Evolutionary conservation across 2,888 invertebrate genomes (phyloP).

Genomic region (Leptothorax acervorum): DNA sequence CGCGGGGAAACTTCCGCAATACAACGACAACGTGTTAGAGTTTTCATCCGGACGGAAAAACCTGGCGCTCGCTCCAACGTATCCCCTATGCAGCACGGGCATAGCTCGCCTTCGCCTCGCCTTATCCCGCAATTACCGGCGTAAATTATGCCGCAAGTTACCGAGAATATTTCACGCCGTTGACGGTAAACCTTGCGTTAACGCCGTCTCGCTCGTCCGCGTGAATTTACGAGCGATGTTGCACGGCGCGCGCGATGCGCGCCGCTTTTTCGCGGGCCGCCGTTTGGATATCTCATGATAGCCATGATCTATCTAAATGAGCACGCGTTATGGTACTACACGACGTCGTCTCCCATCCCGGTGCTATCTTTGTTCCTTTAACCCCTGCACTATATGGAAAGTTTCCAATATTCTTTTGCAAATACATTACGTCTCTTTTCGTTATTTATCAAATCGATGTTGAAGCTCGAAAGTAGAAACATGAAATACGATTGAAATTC

Average conservation of each 20-base stretch:
- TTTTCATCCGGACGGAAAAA: constrained; percentile 45
- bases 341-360: constrained; percentile 30
- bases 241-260: constrained; percentile 67
- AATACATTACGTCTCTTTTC: neutral
- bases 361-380: constrained; percentile 12
- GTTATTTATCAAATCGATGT: constrained; percentile 8
- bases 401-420: neutral
- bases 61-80: neutral
- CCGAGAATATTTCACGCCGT: constrained; percentile 76
- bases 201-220: constrained; percentile 76
- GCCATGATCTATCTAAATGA: constrained; percentile 69
- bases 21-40: constrained; percentile 15
- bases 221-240: constrained; percentile 75
- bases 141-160: constrained; percentile 77
- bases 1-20: neutral
- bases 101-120: constrained; percentile 58
- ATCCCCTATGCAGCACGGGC: neutral
- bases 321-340: constrained; percentile 56
- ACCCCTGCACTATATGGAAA: neutral
- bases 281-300: constrained; percentile 66
- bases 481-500: neutral
- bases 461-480: neutral
- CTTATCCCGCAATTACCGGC: constrained; percentile 72
- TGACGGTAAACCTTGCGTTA: constrained; percentile 79
- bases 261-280: constrained; percentile 72